Evolutionary conservation across 2,888 invertebrate species (phyloP), one percentile per base, ranked within the genome.

Genomic region (Meandrusa payeni): DNA sequence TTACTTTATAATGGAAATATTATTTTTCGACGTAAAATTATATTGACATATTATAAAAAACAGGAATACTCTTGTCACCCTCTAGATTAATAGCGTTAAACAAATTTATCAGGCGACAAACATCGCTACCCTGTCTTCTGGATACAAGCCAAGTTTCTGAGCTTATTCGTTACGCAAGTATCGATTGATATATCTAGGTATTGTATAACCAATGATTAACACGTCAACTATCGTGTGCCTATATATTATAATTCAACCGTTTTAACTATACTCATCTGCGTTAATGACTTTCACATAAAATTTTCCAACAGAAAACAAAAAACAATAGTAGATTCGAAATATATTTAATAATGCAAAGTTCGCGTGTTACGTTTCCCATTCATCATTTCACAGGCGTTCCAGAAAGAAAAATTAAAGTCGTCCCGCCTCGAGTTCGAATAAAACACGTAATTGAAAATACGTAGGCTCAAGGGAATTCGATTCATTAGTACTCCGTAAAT

Each of bases 361-460:
- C 46, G 69, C 73, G 68, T 72, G 72, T 52, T 45, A 50, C 52
- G 50, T 46, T 55, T 55, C 44, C 51, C 59, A 63, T 66, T 63
- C 52, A 54, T 65, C 59, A 62, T 58, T 47, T 43, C 48, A 38
- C 42, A 50, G 53, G 47, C 50, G 47, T 51, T 26, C 32, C 20
- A 29, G n/a, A 13, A 11, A 43, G 28, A 38, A 37, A 7, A 37
- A 43, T 34, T 33, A 33, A 2, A 7, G n/a, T 20, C 17, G 28
- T 42, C 42, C 37, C 24, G 31, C 13, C 24, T 29, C 11, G 20
- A 5, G 12, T 4, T 7, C 6, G 20, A 41, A 32, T 19, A 41
- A 34, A 17, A 28, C 6, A 34, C 22, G 11, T 26, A 34, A 41
- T 28, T 28, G 28, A 34, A 39, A 34, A 34, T 22, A 9, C 20